Evolutionary conservation across 1,140 invertebrate genomes (phyloP).

Genomic region (Drosophila parvula): DNA sequence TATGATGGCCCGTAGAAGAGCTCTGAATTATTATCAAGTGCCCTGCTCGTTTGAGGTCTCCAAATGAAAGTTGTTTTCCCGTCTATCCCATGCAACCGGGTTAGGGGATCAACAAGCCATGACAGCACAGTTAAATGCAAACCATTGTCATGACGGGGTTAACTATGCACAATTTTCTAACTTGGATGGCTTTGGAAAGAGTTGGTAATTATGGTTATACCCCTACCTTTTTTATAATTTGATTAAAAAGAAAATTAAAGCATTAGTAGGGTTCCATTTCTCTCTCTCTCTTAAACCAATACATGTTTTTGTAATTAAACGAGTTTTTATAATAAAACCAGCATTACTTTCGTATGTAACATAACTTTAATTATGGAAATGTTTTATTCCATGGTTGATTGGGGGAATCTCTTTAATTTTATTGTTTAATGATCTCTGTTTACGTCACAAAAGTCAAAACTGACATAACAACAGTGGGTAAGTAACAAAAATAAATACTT

Average conservation of each 20-base stretch:
- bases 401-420: not conserved
- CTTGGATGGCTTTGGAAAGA: not conserved
- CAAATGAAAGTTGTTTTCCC: conserved; percentile 42
- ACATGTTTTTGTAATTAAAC: not conserved
- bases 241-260: not conserved
- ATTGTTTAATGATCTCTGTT: not conserved
- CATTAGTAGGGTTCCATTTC: not conserved
- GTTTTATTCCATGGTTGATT: not conserved
- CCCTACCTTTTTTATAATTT: conserved; percentile 9
- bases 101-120: conserved; percentile 49
- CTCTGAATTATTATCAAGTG: conserved; percentile 46
- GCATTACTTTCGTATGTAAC: not conserved
- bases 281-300: not conserved
- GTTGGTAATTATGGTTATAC: not conserved
- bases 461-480: not conserved
- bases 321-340: not conserved
- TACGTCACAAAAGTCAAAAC: not conserved
- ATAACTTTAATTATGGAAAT: not conserved
- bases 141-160: conserved; percentile 33
- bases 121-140: conserved; percentile 42
- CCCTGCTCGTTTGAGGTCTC: not conserved
- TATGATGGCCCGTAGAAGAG: conserved; percentile 19
- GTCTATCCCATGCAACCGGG: conserved; percentile 20
- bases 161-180: conserved; percentile 17
- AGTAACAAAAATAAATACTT: not conserved